Conservation (phyloP, 2,113 vertebrate species). For the Salvator merianae region DNA sequence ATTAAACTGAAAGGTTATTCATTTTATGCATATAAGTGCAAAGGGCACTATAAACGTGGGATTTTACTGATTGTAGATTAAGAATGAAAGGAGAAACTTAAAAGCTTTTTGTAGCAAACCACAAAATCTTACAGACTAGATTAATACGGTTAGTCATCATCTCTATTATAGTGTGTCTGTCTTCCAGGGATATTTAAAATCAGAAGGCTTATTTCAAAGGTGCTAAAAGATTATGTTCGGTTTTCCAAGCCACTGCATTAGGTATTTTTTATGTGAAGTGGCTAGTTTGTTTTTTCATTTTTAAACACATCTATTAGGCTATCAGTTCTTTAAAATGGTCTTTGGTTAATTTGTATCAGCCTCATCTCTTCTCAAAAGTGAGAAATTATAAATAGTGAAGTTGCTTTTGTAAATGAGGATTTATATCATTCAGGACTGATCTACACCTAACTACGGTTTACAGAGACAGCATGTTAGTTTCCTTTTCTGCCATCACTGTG, state of each 20-base stretch:
- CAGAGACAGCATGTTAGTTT: not conserved
- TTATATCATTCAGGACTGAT: constrained; percentile 18
- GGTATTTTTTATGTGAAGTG: constrained; percentile 39
- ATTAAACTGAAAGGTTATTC: constrained; percentile 80
- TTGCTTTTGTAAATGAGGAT: not conserved
- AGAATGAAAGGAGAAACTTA: constrained; percentile 72
- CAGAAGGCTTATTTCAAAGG: constrained; percentile 53
- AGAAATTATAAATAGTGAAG: not conserved
- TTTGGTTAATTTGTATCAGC: constrained; percentile 35
- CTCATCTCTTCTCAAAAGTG: constrained; percentile 35
- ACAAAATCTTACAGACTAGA: constrained; percentile 70
- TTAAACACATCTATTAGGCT: not conserved
- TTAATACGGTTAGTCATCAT: constrained; percentile 70
- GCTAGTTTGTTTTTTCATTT: constrained; percentile 44
- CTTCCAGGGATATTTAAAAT: constrained; percentile 55
- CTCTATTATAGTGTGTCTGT: constrained; percentile 44
- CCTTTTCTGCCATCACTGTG: no score
- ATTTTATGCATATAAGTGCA: constrained; percentile 79
- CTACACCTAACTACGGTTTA: not conserved
- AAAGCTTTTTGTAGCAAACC: constrained; percentile 68
- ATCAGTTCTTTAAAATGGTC: constrained; percentile 21
- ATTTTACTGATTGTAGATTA: constrained; percentile 79
- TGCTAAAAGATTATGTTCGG: constrained; percentile 33
- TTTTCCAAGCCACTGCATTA: constrained; percentile 41
- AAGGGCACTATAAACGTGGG: constrained; percentile 77